phyloP scores from a whole-genome alignment of 1,140 invertebrate genomes.

The Yoshiicerus persimilis region DNA sequence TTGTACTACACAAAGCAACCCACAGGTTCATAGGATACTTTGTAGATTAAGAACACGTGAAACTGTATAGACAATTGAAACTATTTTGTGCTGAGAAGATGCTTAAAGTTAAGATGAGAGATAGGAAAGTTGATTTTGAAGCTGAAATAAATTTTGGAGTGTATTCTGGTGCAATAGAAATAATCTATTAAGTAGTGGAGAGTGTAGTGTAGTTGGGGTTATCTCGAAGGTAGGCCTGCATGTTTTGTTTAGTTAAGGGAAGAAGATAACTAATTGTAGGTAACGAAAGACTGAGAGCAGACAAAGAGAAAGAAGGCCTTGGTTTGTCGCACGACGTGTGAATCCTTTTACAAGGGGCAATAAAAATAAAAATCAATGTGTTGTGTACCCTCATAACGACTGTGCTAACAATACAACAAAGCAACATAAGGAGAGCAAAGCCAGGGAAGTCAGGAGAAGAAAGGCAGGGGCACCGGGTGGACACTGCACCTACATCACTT shows the following conservation, averaged over 20 bases:
- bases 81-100: neutral
- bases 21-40: neutral
- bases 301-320: constrained; percentile 20
- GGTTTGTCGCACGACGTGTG: constrained; percentile 47
- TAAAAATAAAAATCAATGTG: constrained; percentile 40
- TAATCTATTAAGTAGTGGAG: too few species aligned
- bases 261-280: neutral
- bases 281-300: neutral
- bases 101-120: neutral
- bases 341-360: constrained; percentile 44
- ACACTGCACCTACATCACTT: neutral
- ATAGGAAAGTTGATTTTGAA: neutral
- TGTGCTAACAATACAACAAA: neutral
- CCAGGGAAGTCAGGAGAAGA: neutral
- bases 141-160: neutral
- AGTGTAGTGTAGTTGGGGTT: too few species aligned
- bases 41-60: neutral
- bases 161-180: neutral
- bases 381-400: neutral
- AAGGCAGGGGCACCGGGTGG: neutral
- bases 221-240: too few species aligned
- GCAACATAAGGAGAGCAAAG: neutral
- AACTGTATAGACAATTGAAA: too few species aligned
- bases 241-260: too few species aligned
- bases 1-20: neutral